These are phyloP conservation scores for Sylvietta virens DNA, from an alignment of 2,113 vertebrate genomes.

Conservation along the genomic window DNA sequence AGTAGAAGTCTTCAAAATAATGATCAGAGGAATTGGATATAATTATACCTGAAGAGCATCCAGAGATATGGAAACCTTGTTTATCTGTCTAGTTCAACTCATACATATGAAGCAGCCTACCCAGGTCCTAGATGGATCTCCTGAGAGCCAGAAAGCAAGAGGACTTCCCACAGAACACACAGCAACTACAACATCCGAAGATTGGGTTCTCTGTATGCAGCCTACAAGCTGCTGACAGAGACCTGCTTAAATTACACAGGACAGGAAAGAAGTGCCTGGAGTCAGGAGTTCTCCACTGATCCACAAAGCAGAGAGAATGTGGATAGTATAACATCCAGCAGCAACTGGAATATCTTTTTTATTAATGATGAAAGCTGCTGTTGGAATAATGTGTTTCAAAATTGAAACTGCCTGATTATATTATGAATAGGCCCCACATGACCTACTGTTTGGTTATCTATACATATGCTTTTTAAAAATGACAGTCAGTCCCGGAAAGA, in stretches of 20 bases:
- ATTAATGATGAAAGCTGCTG: not conserved
- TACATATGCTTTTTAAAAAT: not conserved
- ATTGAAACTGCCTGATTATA: not conserved
- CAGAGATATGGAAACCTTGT: not conserved
- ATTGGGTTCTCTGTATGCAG: not conserved
- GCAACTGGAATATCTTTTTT: not conserved
- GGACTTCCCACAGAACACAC: not conserved
- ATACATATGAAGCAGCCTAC: not conserved
- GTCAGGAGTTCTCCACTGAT: not conserved
- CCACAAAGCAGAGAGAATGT: not conserved
- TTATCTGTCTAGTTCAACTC: not conserved
- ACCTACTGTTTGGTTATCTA: not conserved
- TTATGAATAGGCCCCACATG: not conserved
- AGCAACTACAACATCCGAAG: not conserved
- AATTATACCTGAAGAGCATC: not conserved
- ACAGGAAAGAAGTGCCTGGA: not conserved
- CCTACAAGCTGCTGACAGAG: not conserved
- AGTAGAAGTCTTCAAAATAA: not conserved
- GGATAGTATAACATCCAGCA: not conserved
- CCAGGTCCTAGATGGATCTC: not conserved
- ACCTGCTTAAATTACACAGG: not conserved
- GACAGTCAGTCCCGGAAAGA: not conserved
- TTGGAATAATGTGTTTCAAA: not conserved
- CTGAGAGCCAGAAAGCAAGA: not conserved
- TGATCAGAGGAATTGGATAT: not conserved